Percentiles rank a stretch among this genome's conserved stretches.
Evolutionary conservation across 1,140 invertebrate genomes (phyloP).

Genomic region (Venustaconcha ellipsiformis): DNA sequence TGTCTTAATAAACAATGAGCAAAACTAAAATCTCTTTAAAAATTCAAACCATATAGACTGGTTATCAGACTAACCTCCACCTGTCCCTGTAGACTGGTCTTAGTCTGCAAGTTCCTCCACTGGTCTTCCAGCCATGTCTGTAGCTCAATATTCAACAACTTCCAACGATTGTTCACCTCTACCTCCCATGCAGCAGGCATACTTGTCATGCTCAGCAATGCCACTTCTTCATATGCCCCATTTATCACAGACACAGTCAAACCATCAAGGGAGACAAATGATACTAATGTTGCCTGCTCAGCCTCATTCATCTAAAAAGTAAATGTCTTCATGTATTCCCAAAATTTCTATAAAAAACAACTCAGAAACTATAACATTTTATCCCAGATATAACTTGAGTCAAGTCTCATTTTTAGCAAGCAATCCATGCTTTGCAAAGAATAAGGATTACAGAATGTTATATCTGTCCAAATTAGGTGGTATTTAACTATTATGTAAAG

Average conservation of each 20-base stretch:
- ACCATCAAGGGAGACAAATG: conserved; percentile 79
- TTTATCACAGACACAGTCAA: conserved; percentile 78
- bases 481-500: too few species aligned
- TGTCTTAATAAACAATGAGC: too few species aligned
- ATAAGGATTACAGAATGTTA: too few species aligned
- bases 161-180: conserved; percentile 82
- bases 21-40: too few species aligned
- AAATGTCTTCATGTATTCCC: too few species aligned
- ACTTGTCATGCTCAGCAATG: conserved; percentile 77
- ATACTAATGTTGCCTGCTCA: conserved; percentile 78
- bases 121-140: conserved; percentile 86
- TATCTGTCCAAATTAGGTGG: too few species aligned
- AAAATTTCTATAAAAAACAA: too few species aligned
- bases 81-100: conserved; percentile 82
- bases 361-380: too few species aligned
- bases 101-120: conserved; percentile 77
- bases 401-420: too few species aligned
- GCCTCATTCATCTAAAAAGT: conserved; percentile 76
- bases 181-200: conserved; percentile 85
- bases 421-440: too few species aligned
- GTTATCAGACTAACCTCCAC: conserved; percentile 47
- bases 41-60: too few species aligned
- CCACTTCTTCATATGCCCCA: conserved; percentile 72
- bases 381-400: too few species aligned
- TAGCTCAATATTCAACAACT: conserved; percentile 80